These are phyloP conservation scores for Lucifuga dentata DNA, from an alignment of 2,113 vertebrate genomes.

Conservation along the genomic window DNA sequence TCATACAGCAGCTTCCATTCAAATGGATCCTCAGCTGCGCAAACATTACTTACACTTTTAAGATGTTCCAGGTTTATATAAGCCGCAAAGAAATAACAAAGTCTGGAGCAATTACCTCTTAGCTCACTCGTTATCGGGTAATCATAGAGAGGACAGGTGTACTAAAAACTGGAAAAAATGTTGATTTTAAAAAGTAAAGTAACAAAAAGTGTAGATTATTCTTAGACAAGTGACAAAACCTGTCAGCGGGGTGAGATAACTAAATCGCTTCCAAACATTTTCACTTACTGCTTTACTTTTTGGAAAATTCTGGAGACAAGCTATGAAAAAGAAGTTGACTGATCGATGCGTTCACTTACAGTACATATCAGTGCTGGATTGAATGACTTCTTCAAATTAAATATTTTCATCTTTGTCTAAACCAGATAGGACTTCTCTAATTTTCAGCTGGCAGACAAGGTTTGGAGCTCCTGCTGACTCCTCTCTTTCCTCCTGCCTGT, in stretches of 20 bases:
- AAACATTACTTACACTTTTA: neutral
- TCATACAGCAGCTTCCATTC: neutral
- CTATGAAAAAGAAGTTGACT: slow-evolving; percentile 8
- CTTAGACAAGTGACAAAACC: too few species aligned
- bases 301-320: too few species aligned
- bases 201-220: too few species aligned
- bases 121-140: too few species aligned
- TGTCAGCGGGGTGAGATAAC: too few species aligned
- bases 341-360: slow-evolving; percentile 1
- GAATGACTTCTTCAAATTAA: slow-evolving; percentile 32
- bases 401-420: slow-evolving; percentile 32
- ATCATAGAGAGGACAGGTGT: too few species aligned
- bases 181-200: too few species aligned
- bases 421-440: slow-evolving; percentile 43
- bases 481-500: slow-evolving; percentile 35
- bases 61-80: neutral
- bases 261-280: too few species aligned
- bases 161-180: too few species aligned
- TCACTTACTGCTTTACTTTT: too few species aligned
- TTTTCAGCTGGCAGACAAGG: slow-evolving; percentile 49
- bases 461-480: slow-evolving; percentile 52
- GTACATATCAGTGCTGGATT: neutral
- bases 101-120: too few species aligned
- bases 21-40: neutral
- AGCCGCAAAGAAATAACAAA: neutral